Evolutionary conservation across 2,797 vertebrate genomes (phyloP).

Genomic region (Decapterus maruadsi): DNA sequence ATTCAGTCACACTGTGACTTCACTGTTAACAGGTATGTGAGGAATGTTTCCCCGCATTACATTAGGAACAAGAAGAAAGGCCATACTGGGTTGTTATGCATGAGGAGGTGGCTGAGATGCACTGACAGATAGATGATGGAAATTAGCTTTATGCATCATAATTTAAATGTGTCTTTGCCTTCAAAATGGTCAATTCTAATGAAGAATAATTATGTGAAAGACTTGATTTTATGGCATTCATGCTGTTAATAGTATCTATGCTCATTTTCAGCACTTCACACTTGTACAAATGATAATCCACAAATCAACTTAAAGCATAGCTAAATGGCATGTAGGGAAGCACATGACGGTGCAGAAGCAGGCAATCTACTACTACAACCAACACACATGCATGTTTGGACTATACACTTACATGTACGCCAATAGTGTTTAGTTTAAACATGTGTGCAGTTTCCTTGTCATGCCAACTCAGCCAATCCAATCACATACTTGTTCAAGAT

Average conservation of each 20-base stretch:
- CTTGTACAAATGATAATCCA: conserved; percentile 4
- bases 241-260: not conserved
- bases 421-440: conserved; percentile 19
- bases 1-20: conserved; percentile 13
- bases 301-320: conserved; percentile 7
- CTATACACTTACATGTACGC: conserved; percentile 19
- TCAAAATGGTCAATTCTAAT: not conserved
- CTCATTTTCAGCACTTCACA: not conserved
- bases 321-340: not conserved
- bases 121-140: not conserved
- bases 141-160: no score
- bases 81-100: conserved; percentile 1
- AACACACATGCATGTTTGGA: conserved; percentile 19
- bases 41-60: conserved; percentile 45
- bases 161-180: not conserved
- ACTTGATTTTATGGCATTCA: not conserved
- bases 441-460: conserved; percentile 10
- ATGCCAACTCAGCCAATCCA: not conserved
- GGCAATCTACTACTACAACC: not conserved
- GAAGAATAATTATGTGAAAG: not conserved
- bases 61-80: conserved; percentile 15
- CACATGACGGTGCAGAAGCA: conserved; percentile 11
- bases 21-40: conserved; percentile 60
- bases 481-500: not conserved
- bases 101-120: not conserved